Base-by-base conservation (phyloP, 2,797 vertebrate genomes). In the Echiichthys vipera region DNA sequence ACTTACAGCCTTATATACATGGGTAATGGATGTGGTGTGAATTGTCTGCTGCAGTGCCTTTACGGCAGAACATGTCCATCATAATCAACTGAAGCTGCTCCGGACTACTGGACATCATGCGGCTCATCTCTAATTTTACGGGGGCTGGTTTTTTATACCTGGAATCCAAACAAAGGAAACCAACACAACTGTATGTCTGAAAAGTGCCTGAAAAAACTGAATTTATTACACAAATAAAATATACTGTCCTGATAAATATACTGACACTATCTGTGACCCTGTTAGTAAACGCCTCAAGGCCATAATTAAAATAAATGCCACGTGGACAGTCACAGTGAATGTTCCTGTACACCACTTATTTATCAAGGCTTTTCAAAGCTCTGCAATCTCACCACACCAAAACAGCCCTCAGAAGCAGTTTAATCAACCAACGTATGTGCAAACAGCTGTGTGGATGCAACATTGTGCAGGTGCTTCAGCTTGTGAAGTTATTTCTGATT, bases 241-340 rank as follows among this genome's bases (percentile, higher is more conserved):
- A 42, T 7, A 49, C 46, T 54, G 27, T 53, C 36, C n/a, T n/a
- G n/a, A n/a, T n/a, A n/a, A n/a, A n/a, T n/a, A n/a, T n/a, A n/a
- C n/a, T 45, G 40, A 37, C 30, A 17, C 7, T 29, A 6, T 9
- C 46, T 49, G 32, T 29, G 63, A 68, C 12, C 37, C 63, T 71
- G n/a, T 58, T 42, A 25, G 27, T 64, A 22, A 55, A 63, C 29
- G 30, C 42, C 36, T 43, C 12, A 37, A 58, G 43, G 22, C 42
- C 17, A 11, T 66, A 37, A 64, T 65, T 70, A 40, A 5, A 64
- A 71, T 68, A 25, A 1, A 66, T 20, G 50, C n/a, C 30, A 11
- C n/a, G n/a, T n/a, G 18, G 3, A 49, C 13, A 32, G 32, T 20
- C 2, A 47, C 27, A 40, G 46, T n/a, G n/a, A n/a, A n/a, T n/a